Base-by-base conservation (phyloP, 2,888 invertebrate genomes). In the Nowickia ferox region DNA sequence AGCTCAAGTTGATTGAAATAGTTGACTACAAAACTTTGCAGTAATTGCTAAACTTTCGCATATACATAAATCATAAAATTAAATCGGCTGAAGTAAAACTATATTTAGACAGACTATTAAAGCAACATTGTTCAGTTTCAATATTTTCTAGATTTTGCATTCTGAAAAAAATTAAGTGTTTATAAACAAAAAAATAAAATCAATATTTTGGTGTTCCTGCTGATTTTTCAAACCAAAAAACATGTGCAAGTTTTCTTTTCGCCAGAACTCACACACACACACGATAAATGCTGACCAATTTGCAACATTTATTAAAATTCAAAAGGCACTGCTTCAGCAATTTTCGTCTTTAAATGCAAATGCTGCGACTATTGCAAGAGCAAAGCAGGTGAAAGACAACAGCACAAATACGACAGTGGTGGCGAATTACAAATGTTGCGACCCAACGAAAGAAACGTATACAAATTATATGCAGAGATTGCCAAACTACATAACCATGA, bases 371-470 rank as follows among this genome's bases (percentile, higher is more conserved):
- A 15, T 15, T 13, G 10, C 57, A 30, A 19, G 57, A 30, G 13
- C 30, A 57, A 8, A 15, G 1, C 57, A 30, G 15, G 15, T 55
- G 11, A 55, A 19, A 55, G 55, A 57, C 30, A 15, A 4, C 13
- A 15, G 13, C 13, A 13, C 13, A 57, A 72, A 15, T 19, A 72
- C 72, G 30, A 22, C 17, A 40, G 5, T 46, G 15, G 59, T 38
- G 10, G 48, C 11, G 3, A 72, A 59, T 48, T 61, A 48, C 22
- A 42, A 63, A 22, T 5, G 5, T 4, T 75, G 63, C 48, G 57
- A 72, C 38, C n/a, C 46, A 13, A 10, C 48, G 0, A 72, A 72
- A n/a, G 72, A 61, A n/a, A 72, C 57, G 8, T 57, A 57, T 15
- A 57, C 30, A 57, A 57, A 30, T 57, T 57, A 57, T 57, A 30